Evolutionary conservation across 2,113 vertebrate species (phyloP), one percentile per base, ranked within the genome.

Genomic region (Hemiprocne comata): DNA sequence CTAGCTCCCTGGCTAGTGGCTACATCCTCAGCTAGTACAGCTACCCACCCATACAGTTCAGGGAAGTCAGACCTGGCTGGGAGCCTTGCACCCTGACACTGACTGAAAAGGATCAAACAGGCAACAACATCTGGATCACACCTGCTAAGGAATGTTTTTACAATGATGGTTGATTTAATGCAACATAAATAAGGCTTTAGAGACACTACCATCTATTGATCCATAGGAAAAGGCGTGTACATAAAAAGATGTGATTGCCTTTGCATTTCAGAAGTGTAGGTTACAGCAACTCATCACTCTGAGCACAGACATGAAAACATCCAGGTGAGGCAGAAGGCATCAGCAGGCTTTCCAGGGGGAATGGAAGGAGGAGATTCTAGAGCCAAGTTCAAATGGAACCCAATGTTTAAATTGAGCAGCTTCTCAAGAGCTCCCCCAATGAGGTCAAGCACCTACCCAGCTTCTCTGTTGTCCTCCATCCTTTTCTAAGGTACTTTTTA

Each of bases 151-250:
- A 89, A 95, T 53, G 55, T 44, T 82, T 87, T 46, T 40, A 76
- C 61, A 91, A 82, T 79, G 81, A 80, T 40, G 48, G 28, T n/a
- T 95, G 83, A 92, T 95, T 90, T 62, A 94, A 76, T 46, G 85
- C 67, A 36, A 64, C 70, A 91, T 92, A 87, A 93, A 79, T 44
- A 95, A 94, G 40, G 77, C 81, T 93, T 81, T 88, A 60, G 85
- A 93, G 78, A 80, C 67, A 38, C 65, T 74, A 44, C 48, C 72
- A 65, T 78, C 67, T 78, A 44, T 77, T 14, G 91, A 62, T 80
- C 94, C 48, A 23, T 18, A 90, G 25, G 72, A 94, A 94, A 69
- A 79, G 50, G 23, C 95, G 67, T 31, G 4, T 83, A 72, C 71
- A 75, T 50, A 11, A 92, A 74, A 31, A 83, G 76, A 80, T 85